phyloP scores from a whole-genome alignment of 92 coral and sea anemone genomes.

The Heteractis magnifica region DNA sequence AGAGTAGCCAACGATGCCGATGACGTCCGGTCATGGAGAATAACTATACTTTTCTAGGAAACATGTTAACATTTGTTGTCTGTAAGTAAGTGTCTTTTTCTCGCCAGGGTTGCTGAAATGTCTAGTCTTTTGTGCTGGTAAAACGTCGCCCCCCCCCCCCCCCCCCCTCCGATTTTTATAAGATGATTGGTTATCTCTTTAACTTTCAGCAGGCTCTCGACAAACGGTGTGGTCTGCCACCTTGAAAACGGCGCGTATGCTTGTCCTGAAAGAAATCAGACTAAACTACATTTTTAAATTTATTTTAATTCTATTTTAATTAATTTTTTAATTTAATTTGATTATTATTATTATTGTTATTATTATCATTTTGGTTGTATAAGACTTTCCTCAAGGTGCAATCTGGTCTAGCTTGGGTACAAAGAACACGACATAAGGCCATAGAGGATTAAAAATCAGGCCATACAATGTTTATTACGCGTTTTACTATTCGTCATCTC shows the following conservation, averaged over 20 bases:
- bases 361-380: not conserved
- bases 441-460: too few species aligned
- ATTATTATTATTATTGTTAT: not conserved
- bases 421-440: too few species aligned
- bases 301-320: too few species aligned
- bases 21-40: too few species aligned
- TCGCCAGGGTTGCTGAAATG: not conserved
- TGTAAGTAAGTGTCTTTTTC: not conserved
- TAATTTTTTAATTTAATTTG: too few species aligned
- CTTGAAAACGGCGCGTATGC: not conserved
- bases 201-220: not conserved
- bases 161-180: not conserved
- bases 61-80: not conserved
- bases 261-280: constrained; percentile 1
- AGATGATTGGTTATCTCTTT: not conserved
- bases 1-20: too few species aligned
- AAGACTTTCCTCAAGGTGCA: not conserved
- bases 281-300: too few species aligned
- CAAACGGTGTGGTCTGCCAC: constrained; percentile 1
- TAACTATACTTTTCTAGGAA: not conserved
- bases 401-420: too few species aligned
- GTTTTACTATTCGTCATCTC: too few species aligned
- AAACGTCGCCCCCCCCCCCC: not conserved
- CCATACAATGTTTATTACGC: too few species aligned
- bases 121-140: not conserved